phyloP scores from a whole-genome alignment of 2,113 vertebrate species.

The Propithecus coquereli region DNA sequence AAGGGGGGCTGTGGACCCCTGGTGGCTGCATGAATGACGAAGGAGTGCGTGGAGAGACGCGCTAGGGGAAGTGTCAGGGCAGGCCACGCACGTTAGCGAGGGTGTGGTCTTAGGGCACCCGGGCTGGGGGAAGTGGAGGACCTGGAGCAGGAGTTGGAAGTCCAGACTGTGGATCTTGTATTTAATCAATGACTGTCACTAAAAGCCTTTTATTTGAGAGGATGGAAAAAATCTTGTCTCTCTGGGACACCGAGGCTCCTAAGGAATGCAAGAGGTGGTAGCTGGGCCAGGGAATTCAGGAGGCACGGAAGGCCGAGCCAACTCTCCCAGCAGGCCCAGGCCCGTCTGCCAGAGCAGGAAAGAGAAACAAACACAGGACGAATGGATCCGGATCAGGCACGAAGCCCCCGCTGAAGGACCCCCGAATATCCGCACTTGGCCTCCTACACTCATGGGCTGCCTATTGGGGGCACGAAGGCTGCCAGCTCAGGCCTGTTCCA shows the following conservation, averaged over 20 bases:
- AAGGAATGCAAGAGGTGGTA: constrained; percentile 41
- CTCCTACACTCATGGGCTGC: fast-evolving
- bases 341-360: constrained; percentile 47
- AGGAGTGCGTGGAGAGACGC: neutral
- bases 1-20: neutral
- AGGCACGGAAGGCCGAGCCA: constrained; percentile 33
- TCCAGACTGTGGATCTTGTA: neutral
- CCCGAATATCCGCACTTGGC: neutral
- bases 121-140: neutral
- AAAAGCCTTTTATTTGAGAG: constrained; percentile 42
- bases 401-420: neutral
- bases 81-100: neutral
- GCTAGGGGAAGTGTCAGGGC: fast-evolving
- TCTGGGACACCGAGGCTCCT: constrained; percentile 38
- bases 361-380: constrained; percentile 43
- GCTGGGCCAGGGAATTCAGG: constrained; percentile 47
- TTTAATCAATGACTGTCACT: neutral
- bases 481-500: neutral
- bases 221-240: constrained; percentile 29
- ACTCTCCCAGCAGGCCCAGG: neutral
- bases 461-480: neutral
- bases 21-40: neutral
- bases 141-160: neutral
- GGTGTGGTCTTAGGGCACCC: neutral
- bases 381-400: neutral